Evolutionary conservation across 1,140 invertebrate genomes (phyloP).

Genomic region (Eciton burchellii): DNA sequence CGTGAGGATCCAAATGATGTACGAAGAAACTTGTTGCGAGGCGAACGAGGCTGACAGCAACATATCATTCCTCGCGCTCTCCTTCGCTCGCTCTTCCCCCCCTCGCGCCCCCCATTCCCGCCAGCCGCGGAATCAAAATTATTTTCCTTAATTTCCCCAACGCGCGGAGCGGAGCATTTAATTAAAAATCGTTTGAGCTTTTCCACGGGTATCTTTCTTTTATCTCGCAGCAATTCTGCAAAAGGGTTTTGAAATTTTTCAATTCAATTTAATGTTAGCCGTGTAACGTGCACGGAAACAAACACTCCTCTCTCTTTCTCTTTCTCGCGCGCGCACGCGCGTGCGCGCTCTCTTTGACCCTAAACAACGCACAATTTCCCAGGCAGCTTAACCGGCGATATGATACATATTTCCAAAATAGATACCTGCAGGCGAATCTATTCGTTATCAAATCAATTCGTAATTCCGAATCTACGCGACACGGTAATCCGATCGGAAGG

Average conservation of each 20-base stretch:
- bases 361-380: constrained; percentile 42
- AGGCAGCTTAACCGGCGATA: constrained; percentile 19
- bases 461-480: constrained; percentile 61
- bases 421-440: constrained; percentile 43
- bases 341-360: constrained; percentile 22
- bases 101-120: no score
- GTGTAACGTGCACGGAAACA: background rate
- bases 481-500: constrained; percentile 61
- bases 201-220: background rate
- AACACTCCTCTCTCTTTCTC: background rate
- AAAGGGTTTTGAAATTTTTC: constrained; percentile 9
- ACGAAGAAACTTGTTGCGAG: constrained; percentile 4
- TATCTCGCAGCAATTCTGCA: background rate
- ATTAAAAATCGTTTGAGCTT: constrained; percentile 25
- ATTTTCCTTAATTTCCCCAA: background rate
- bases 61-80: background rate
- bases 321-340: no score
- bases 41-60: background rate
- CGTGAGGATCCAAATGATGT: constrained; percentile 1
- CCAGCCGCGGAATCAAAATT: background rate
- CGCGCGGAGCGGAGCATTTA: background rate
- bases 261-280: constrained; percentile 16
- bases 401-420: constrained; percentile 45
- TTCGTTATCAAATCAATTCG: constrained; percentile 60
- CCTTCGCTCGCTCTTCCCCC: no score